Evolutionary conservation across 2,888 invertebrate genomes (phyloP).

Genomic region (Polyommatus icarus): DNA sequence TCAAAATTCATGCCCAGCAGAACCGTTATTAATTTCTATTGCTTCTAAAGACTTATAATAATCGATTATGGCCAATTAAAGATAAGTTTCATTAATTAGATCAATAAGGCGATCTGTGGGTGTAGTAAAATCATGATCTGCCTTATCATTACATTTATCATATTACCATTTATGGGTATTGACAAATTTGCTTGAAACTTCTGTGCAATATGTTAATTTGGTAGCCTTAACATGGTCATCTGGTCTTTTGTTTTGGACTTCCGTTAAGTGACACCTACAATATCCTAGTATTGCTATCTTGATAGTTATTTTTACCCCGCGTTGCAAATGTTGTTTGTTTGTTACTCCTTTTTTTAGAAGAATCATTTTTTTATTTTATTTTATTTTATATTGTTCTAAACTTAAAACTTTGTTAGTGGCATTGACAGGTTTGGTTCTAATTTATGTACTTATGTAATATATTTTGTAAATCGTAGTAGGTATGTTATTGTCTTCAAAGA

Average conservation of each 20-base stretch:
- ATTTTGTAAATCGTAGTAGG: no score
- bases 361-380: no score
- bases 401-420: background rate
- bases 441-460: no score
- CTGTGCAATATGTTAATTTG: constrained; percentile 22
- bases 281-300: constrained; percentile 23
- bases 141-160: background rate
- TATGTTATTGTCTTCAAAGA: no score
- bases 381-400: background rate
- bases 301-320: constrained; percentile 4
- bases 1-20: background rate
- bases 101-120: constrained; percentile 12
- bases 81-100: constrained; percentile 3
- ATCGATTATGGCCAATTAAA: constrained; percentile 1
- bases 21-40: background rate
- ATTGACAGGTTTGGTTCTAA: background rate
- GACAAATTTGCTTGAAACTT: constrained; percentile 24
- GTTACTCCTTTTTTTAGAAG: background rate
- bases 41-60: background rate
- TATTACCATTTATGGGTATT: background rate
- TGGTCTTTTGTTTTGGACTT: constrained; percentile 37
- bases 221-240: constrained; percentile 38
- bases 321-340: background rate
- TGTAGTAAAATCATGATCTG: background rate
- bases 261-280: constrained; percentile 35